Evolutionary conservation across 2,113 vertebrate species (phyloP).

Genomic region (Gnathonemus echidnorhynchus): DNA sequence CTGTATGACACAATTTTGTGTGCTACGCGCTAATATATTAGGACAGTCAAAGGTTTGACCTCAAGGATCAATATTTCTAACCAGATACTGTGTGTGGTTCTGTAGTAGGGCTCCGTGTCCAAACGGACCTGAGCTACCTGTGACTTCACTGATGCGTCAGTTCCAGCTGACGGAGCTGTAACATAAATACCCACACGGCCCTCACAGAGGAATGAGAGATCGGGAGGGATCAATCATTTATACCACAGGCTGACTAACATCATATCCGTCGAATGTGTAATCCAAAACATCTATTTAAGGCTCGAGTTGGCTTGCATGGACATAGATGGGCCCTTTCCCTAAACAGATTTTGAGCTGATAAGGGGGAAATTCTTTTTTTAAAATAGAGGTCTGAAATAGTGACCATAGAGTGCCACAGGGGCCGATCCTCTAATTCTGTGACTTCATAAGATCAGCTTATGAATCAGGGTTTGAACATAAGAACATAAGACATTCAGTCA

Average conservation of each 20-base stretch:
- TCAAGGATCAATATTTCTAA: background rate
- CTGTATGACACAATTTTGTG: background rate
- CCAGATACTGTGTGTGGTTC: background rate
- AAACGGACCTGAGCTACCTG: background rate
- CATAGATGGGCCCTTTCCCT: slow-evolving; percentile 20
- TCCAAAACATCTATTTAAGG: slow-evolving; percentile 20
- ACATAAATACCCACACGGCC: background rate
- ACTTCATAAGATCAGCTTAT: background rate
- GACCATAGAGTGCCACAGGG: background rate
- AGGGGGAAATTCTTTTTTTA: slow-evolving; percentile 21
- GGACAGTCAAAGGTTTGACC: background rate
- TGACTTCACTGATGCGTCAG: background rate
- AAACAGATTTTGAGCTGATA: slow-evolving; percentile 17
- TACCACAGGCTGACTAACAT: background rate
- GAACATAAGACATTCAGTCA: background rate
- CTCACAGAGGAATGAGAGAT: slow-evolving; percentile 1
- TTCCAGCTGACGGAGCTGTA: background rate
- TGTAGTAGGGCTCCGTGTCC: background rate
- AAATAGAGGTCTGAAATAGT: background rate
- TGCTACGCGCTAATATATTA: background rate
- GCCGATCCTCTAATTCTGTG: background rate
- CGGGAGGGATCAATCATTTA: slow-evolving; percentile 20
- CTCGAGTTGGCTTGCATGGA: background rate
- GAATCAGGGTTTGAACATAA: background rate
- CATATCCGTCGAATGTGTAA: background rate